A percentile compares a stretch with the other conserved stretches of the same genome.
Evolutionary conservation across 2,888 invertebrate genomes (phyloP).

Genomic region (Trachelus troglodyta): DNA sequence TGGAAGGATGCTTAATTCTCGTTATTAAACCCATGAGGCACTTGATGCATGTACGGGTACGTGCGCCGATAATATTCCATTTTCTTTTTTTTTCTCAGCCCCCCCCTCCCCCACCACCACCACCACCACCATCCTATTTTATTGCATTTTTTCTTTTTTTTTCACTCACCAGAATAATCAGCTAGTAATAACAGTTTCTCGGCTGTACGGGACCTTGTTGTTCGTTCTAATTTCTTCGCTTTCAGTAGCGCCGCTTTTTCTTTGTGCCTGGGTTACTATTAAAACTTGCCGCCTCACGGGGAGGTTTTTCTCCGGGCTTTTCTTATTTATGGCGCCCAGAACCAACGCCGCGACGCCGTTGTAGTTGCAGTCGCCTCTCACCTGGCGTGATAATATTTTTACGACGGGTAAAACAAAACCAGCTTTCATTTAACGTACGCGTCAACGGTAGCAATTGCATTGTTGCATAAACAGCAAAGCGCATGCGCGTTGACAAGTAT

Average conservation of each 20-base stretch:
- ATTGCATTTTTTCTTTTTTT: not conserved
- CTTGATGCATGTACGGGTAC: conserved; percentile 1
- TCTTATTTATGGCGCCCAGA: not conserved
- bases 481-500: not conserved
- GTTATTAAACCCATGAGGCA: not conserved
- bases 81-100: not conserved
- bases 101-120: no score
- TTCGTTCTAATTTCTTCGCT: conserved; percentile 23
- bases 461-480: not conserved
- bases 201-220: conserved; percentile 20
- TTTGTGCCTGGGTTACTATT: conserved; percentile 26
- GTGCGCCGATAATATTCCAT: conserved; percentile 6
- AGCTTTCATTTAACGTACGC: not conserved
- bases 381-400: not conserved
- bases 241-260: conserved; percentile 17
- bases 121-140: no score
- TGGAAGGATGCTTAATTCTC: not conserved
- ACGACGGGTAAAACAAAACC: not conserved
- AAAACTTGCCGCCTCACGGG: conserved; percentile 21
- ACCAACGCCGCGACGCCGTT: not conserved
- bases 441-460: not conserved
- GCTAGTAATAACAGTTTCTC: conserved; percentile 25
- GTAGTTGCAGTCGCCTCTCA: not conserved
- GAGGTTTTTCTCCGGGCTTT: not conserved
- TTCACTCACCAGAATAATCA: conserved; percentile 25